Evolutionary conservation across 2,113 vertebrate species (phyloP).

Genomic region (Verasper variegatus): DNA sequence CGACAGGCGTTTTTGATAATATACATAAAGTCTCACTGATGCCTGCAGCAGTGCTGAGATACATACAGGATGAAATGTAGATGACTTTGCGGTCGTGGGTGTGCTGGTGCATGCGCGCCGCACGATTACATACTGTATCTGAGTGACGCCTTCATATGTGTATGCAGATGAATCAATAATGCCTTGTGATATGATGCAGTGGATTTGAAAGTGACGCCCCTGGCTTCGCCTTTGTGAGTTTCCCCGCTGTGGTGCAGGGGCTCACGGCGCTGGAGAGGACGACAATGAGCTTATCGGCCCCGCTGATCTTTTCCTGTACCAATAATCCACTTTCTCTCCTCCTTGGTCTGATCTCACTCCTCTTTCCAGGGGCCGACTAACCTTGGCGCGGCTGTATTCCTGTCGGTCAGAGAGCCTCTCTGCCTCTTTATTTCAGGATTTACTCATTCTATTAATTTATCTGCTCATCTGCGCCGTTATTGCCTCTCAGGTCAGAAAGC

Average conservation of each 20-base stretch:
- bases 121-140: constrained; percentile 5
- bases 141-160: constrained; percentile 8
- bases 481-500: not conserved
- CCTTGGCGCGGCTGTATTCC: constrained; percentile 26
- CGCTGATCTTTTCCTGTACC: constrained; percentile 52
- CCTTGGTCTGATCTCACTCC: constrained; percentile 43
- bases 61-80: not conserved
- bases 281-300: constrained; percentile 56
- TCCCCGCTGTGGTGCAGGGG: constrained; percentile 31
- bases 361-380: constrained; percentile 23
- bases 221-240: constrained; percentile 47
- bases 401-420: constrained; percentile 18
- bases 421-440: not conserved
- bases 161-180: constrained; percentile 56
- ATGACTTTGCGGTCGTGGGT: not conserved
- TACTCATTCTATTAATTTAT: not conserved
- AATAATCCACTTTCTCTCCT: constrained; percentile 60
- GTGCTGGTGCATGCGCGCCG: not conserved
- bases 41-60: not conserved
- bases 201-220: constrained; percentile 40
- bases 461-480: not conserved
- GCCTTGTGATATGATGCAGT: constrained; percentile 25
- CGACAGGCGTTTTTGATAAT: constrained; percentile 8
- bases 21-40: constrained; percentile 6
- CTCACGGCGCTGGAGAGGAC: constrained; percentile 12